Conservation (phyloP, 2,797 vertebrate genomes). For the Lutjanus argentimaculatus region DNA sequence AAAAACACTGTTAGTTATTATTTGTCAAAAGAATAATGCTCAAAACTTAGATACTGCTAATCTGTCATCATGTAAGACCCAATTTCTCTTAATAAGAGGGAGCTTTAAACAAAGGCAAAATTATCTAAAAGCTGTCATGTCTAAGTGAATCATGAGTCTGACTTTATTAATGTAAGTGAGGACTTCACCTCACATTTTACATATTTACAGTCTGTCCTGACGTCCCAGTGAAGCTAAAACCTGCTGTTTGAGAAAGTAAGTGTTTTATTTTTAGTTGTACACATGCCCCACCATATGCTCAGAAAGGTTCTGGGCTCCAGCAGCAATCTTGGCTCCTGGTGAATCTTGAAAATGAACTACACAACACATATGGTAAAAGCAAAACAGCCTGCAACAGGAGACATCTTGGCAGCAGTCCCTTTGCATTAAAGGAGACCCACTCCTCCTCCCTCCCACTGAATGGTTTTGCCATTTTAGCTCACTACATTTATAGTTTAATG, state of each 20-base stretch:
- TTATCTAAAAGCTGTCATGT: background rate
- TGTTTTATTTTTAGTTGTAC: conserved; percentile 71
- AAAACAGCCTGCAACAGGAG: conserved; percentile 73
- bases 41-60: background rate
- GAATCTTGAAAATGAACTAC: conserved; percentile 57
- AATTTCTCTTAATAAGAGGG: background rate
- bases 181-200: background rate
- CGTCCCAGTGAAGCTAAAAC: conserved; percentile 34
- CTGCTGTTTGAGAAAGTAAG: conserved; percentile 40
- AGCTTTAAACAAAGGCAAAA: background rate
- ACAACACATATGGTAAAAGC: conserved; percentile 72
- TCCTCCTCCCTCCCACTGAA: conserved; percentile 44
- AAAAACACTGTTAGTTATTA: background rate
- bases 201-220: conserved; percentile 21
- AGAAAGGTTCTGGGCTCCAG: conserved; percentile 46
- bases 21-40: background rate
- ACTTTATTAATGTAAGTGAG: background rate
- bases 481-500: conserved; percentile 59
- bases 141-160: background rate
- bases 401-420: conserved; percentile 55
- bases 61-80: background rate
- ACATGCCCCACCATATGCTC: conserved; percentile 61
- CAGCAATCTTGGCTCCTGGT: conserved; percentile 60
- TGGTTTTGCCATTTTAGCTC: conserved; percentile 51
- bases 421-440: conserved; percentile 53